phyloP scores from a whole-genome alignment of 2,888 invertebrate species.

The Cyclophora albipunctata region DNA sequence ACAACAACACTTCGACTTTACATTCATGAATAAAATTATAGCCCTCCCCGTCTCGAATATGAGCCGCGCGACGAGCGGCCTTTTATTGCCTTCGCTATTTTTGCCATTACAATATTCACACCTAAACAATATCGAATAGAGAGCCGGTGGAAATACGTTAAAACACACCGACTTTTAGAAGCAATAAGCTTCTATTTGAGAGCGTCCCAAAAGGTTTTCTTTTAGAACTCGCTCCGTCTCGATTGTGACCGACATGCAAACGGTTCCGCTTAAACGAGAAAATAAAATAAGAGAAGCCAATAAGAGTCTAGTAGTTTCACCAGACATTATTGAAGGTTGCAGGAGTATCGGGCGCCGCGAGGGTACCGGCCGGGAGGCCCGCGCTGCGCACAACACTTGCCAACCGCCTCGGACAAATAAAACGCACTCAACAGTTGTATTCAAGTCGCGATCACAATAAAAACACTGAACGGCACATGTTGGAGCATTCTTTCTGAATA shows the following conservation, averaged over 20 bases:
- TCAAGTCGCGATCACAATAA: slow-evolving; percentile 21
- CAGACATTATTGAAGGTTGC: slow-evolving; percentile 65
- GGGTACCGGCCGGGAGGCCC: slow-evolving; percentile 61
- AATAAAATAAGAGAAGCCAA: slow-evolving; percentile 58
- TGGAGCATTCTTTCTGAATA: slow-evolving; percentile 9
- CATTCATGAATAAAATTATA: slow-evolving; percentile 71
- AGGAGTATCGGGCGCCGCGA: slow-evolving; percentile 33
- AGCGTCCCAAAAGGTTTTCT: slow-evolving; percentile 54
- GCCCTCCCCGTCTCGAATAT: slow-evolving; percentile 63
- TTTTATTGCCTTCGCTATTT: slow-evolving; percentile 51
- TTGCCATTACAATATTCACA: slow-evolving; percentile 44
- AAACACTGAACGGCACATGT: slow-evolving; percentile 21
- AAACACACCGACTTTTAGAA: slow-evolving; percentile 47
- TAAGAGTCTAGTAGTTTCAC: slow-evolving; percentile 54
- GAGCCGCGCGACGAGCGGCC: slow-evolving; percentile 44
- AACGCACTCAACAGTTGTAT: slow-evolving; percentile 60
- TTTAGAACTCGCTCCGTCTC: slow-evolving; percentile 50
- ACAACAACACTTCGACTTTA: slow-evolving; percentile 59
- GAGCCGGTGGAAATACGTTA: slow-evolving; percentile 28
- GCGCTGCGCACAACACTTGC: slow-evolving; percentile 52
- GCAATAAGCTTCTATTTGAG: slow-evolving; percentile 57
- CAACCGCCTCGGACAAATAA: slow-evolving; percentile 62
- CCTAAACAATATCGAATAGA: slow-evolving; percentile 35
- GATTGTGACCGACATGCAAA: slow-evolving; percentile 58
- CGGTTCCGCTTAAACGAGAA: slow-evolving; percentile 49